A percentile compares a stretch with the other conserved stretches of the same genome.
These are phyloP conservation scores for Dendrolimus kikuchii DNA, from an alignment of 1,140 invertebrate species.

Conservation along the genomic window DNA sequence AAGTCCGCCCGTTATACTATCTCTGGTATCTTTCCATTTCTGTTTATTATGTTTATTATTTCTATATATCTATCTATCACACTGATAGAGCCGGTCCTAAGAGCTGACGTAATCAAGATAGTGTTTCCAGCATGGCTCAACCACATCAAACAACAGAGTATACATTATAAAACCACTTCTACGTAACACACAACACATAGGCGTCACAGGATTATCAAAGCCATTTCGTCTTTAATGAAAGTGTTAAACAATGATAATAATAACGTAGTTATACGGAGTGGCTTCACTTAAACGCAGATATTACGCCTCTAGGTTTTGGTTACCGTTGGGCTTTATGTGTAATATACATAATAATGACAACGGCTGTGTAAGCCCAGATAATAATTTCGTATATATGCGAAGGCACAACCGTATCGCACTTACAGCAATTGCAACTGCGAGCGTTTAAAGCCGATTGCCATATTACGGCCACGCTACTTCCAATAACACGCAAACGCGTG, in stretches of 20 bases:
- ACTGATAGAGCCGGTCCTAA: no score
- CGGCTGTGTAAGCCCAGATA: conserved; percentile 18
- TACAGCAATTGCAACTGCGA: conserved; percentile 9
- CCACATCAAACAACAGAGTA: not conserved
- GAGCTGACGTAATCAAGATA: no score
- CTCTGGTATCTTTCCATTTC: no score
- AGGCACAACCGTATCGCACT: conserved; percentile 12
- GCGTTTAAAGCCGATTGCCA: conserved; percentile 7
- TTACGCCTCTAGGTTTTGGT: conserved; percentile 9
- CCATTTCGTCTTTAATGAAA: conserved; percentile 6
- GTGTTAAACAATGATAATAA: conserved; percentile 7
- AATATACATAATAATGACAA: conserved; percentile 16
- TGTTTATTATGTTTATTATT: no score
- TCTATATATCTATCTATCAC: no score
- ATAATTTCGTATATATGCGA: conserved; percentile 13
- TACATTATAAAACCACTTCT: not conserved
- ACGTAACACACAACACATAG: no score
- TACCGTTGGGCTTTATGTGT: conserved; percentile 12
- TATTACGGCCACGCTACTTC: not conserved
- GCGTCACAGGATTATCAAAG: no score
- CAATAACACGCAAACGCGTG: no score
- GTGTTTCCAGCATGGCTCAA: no score
- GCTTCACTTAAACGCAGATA: conserved; percentile 9
- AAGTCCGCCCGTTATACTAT: no score
- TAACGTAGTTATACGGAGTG: not conserved